phyloP scores from a whole-genome alignment of 2,888 invertebrate genomes.

The Tetranychus piercei region DNA sequence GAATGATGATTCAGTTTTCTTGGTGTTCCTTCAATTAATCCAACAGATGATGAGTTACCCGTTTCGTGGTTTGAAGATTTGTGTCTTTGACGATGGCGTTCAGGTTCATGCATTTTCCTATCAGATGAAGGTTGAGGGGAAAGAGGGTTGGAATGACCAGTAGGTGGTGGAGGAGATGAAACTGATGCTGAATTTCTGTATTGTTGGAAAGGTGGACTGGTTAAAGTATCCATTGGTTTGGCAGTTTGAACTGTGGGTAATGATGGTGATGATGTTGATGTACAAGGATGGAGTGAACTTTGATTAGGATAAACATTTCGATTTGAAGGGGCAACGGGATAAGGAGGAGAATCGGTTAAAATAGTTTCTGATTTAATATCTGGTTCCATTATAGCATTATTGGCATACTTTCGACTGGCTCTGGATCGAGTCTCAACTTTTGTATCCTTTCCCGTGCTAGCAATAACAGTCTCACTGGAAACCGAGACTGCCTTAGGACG shows the following conservation, averaged over 20 bases:
- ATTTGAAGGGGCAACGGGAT: not conserved
- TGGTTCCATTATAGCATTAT: not conserved
- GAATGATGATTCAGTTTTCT: no score
- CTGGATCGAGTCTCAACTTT: slow-evolving; percentile 18
- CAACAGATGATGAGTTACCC: no score
- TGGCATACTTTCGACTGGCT: slow-evolving; percentile 16
- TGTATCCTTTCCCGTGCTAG: slow-evolving; percentile 16
- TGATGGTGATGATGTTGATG: not conserved
- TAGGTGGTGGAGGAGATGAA: no score
- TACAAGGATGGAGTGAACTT: no score
- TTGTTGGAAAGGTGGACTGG: no score
- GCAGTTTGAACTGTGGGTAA: not conserved
- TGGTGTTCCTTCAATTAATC: no score
- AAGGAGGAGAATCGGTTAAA: slow-evolving; percentile 2
- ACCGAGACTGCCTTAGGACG: slow-evolving; percentile 14
- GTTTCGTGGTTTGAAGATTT: no score
- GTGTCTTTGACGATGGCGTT: no score
- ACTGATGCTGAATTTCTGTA: no score
- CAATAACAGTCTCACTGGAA: slow-evolving; percentile 21
- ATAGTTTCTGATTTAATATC: slow-evolving; percentile 5
- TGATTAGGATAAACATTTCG: not conserved
- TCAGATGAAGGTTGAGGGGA: no score
- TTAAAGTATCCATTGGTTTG: not conserved
- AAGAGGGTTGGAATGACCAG: no score
- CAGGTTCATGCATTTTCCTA: no score